phyloP scores from a whole-genome alignment of 2,113 vertebrate species.

The Burhinus oedicnemus region DNA sequence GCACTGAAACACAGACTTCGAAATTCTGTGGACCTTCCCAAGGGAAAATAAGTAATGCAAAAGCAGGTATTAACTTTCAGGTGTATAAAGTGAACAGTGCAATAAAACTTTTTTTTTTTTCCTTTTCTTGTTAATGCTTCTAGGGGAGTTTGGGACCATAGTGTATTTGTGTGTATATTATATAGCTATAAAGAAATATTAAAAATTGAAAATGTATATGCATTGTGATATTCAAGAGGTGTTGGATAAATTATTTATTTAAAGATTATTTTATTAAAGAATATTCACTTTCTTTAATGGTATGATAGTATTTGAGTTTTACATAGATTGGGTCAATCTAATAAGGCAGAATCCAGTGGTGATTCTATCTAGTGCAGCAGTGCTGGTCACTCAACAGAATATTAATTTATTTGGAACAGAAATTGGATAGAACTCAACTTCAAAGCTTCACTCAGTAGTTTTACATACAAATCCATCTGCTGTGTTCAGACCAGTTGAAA shows the following conservation, averaged over 20 bases:
- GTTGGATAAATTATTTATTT: not conserved
- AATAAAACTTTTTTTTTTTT: not conserved
- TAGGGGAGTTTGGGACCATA: not conserved
- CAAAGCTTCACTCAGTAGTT: not conserved
- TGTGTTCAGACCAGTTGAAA: not conserved
- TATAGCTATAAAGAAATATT: not conserved
- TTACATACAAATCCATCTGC: not conserved
- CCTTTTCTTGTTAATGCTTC: not conserved
- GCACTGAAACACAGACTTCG: not conserved
- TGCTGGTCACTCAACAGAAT: not conserved
- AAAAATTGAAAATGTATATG: not conserved
- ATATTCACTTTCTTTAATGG: not conserved
- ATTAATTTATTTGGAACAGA: not conserved
- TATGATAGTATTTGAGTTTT: not conserved
- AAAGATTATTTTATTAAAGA: not conserved
- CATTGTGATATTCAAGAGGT: not conserved
- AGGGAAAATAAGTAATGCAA: not conserved
- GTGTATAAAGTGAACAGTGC: not conserved
- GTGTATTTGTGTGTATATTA: not conserved
- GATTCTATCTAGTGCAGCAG: not conserved
- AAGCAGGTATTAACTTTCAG: conserved; percentile 7
- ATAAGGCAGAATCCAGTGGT: not conserved
- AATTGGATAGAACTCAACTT: not conserved
- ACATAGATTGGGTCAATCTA: not conserved
- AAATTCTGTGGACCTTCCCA: not conserved